phyloP scores from a whole-genome alignment of 2,797 vertebrate species.

The Helicolenus hilgendorfi region DNA sequence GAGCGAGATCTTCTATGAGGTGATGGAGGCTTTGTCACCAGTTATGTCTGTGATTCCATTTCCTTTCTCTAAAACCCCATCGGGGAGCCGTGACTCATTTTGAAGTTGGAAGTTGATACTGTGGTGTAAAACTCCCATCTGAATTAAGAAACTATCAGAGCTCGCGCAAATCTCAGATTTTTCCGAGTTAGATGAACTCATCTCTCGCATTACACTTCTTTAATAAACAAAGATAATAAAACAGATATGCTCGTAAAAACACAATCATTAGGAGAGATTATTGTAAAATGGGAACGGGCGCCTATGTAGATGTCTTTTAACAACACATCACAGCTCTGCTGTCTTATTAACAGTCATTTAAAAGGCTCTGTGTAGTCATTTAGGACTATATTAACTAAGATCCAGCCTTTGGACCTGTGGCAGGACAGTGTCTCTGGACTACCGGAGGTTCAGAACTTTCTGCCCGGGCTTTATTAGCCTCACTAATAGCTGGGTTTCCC shows the following conservation, averaged over 20 bases:
- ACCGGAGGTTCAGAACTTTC: slow-evolving; percentile 80
- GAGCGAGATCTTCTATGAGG: slow-evolving; percentile 85
- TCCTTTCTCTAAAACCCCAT: slow-evolving; percentile 80
- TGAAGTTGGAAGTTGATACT: slow-evolving; percentile 88
- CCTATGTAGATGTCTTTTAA: slow-evolving; percentile 57
- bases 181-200: slow-evolving; percentile 77
- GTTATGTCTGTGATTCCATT: slow-evolving; percentile 87
- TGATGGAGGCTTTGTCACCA: slow-evolving; percentile 88
- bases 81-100: slow-evolving; percentile 84
- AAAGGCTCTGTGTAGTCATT: slow-evolving; percentile 64
- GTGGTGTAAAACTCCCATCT: slow-evolving; percentile 84
- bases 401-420: slow-evolving; percentile 66
- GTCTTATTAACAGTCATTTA: slow-evolving; percentile 69
- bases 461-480: slow-evolving; percentile 85
- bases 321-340: slow-evolving; percentile 3
- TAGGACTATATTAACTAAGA: slow-evolving; percentile 71
- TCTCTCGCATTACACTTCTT: slow-evolving; percentile 77
- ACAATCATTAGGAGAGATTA: slow-evolving; percentile 63
- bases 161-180: slow-evolving; percentile 69
- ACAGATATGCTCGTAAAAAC: slow-evolving; percentile 61
- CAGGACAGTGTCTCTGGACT: slow-evolving; percentile 70
- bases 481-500: slow-evolving; percentile 82
- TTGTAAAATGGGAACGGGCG: slow-evolving; percentile 60
- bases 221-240: slow-evolving; percentile 85
- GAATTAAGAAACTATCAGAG: slow-evolving; percentile 85